Evolutionary conservation across 2,113 vertebrate genomes (phyloP).

Genomic region (Pedetes capensis): DNA sequence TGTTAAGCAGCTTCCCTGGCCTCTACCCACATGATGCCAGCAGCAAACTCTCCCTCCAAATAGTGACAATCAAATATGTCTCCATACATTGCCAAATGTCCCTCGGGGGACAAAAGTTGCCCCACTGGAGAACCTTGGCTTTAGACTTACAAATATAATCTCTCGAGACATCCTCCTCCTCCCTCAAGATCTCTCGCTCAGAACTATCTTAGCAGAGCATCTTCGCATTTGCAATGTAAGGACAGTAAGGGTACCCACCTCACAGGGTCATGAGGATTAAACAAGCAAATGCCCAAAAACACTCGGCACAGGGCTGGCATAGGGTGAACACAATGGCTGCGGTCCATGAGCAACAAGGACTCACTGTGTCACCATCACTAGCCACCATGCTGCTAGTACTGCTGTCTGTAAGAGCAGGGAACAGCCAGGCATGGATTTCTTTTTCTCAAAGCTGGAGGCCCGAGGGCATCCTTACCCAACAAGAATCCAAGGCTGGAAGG

Average conservation of each 20-base stretch:
- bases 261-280: background rate
- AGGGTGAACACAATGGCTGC: too few species aligned
- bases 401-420: accelerated
- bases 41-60: background rate
- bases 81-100: background rate
- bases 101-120: background rate
- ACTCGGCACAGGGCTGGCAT: background rate
- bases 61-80: background rate
- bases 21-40: background rate
- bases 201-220: background rate
- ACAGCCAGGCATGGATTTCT: background rate
- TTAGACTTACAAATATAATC: background rate
- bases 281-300: background rate
- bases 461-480: background rate
- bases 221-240: background rate
- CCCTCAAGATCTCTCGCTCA: background rate
- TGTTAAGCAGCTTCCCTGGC: background rate
- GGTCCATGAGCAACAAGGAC: background rate
- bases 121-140: background rate
- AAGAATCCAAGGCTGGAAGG: background rate
- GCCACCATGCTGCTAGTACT: background rate
- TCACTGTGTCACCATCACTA: background rate
- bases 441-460: background rate
- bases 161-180: background rate
- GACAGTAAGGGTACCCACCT: background rate